A percentile compares a stretch with the other conserved stretches of the same genome.
Evolutionary conservation across 2,888 invertebrate species (phyloP).

Genomic region (Sesamia inferens): DNA sequence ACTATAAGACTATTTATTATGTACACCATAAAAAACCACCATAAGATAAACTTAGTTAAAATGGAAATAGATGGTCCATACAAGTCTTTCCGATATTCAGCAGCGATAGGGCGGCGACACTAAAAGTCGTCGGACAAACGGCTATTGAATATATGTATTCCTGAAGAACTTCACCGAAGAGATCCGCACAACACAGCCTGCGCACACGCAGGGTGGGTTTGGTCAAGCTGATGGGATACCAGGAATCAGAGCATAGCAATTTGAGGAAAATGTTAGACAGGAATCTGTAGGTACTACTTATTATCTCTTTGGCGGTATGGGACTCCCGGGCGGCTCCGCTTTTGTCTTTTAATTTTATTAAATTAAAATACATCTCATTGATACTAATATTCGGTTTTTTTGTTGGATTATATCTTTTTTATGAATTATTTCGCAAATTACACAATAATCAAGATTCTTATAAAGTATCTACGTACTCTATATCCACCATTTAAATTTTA

Average conservation of each 20-base stretch:
- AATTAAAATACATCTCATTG: slow-evolving; percentile 9
- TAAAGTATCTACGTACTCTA: no score
- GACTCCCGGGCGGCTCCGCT: slow-evolving; percentile 25
- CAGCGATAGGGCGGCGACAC: slow-evolving; percentile 46
- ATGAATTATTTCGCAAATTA: no score
- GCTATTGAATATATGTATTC: slow-evolving; percentile 23
- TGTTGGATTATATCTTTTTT: slow-evolving; percentile 14
- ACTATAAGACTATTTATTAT: no score
- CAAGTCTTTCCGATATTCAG: slow-evolving; percentile 20
- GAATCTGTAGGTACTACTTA: slow-evolving; percentile 4
- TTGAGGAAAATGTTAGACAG: slow-evolving; percentile 41
- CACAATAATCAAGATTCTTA: no score
- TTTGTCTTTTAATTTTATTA: slow-evolving; percentile 35
- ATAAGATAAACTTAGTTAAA: not conserved
- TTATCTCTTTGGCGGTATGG: slow-evolving; percentile 23
- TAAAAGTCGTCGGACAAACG: slow-evolving; percentile 30
- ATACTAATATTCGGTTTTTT: slow-evolving; percentile 11
- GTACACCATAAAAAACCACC: no score
- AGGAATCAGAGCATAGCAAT: slow-evolving; percentile 44
- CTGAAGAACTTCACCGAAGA: slow-evolving; percentile 60
- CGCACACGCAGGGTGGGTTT: slow-evolving; percentile 2
- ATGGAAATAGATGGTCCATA: slow-evolving; percentile 35
- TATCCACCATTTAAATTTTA: no score
- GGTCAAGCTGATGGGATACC: slow-evolving; percentile 42
- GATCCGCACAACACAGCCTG: slow-evolving; percentile 13